A percentile compares a stretch with the other conserved stretches of the same genome.
These are phyloP conservation scores for Amphiprion clarkii DNA, from an alignment of 2,797 vertebrate genomes.

Conservation along the genomic window DNA sequence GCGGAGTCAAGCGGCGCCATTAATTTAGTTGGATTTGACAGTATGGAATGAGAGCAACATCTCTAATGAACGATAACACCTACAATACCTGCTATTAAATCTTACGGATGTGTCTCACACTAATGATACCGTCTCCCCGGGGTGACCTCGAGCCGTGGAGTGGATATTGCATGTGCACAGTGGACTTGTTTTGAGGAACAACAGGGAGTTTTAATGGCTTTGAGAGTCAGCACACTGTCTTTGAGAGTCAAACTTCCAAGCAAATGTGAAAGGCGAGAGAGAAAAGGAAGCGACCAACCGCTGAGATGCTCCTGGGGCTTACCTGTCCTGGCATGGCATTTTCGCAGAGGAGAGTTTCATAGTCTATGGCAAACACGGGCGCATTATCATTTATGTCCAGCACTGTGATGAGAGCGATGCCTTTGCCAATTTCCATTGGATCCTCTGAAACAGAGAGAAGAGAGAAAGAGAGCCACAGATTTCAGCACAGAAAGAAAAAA, in stretches of 20 bases:
- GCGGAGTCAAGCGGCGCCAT: constrained; percentile 50
- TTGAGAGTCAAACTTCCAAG: constrained; percentile 59
- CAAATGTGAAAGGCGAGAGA: constrained; percentile 13
- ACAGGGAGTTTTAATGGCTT: constrained; percentile 67
- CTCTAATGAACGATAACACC: constrained; percentile 65
- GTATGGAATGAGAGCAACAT: constrained; percentile 46
- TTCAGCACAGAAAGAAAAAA: constrained; percentile 15
- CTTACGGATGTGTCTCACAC: constrained; percentile 56
- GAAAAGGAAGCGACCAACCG: constrained; percentile 21
- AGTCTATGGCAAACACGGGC: constrained; percentile 94
- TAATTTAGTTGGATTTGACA: constrained; percentile 59
- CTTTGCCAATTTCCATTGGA: constrained; percentile 92
- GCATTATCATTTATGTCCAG: constrained; percentile 97
- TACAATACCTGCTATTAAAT: constrained; percentile 62
- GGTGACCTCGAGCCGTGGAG: constrained; percentile 60
- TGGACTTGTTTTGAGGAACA: constrained; percentile 57
- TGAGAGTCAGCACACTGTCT: constrained; percentile 59
- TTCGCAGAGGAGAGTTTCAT: constrained; percentile 95
- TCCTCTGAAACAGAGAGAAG: constrained; percentile 86
- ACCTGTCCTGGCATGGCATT: constrained; percentile 92
- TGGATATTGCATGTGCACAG: constrained; percentile 23
- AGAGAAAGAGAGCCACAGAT: constrained; percentile 10
- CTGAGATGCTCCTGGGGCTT: constrained; percentile 53
- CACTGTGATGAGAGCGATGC: constrained; percentile 90
- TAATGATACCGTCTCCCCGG: constrained; percentile 66